Evolutionary conservation across 2,888 invertebrate species (phyloP), one percentile per base, ranked within the genome.

Genomic region (Trachelus stipa): DNA sequence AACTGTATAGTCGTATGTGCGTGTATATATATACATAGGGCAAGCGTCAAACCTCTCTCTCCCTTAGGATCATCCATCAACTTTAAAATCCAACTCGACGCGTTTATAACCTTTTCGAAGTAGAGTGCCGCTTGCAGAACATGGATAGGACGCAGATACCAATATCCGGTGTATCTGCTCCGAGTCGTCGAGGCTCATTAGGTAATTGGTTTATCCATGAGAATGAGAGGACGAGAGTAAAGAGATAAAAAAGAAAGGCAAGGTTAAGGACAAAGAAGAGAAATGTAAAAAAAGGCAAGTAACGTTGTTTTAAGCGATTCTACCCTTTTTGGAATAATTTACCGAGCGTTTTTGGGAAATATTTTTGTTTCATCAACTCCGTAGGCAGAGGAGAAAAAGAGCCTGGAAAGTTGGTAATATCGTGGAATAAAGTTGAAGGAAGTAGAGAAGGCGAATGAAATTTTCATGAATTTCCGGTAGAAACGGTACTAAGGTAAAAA

Each of bases 191-290:
- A 56, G 56, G 56, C 23, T 56, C 56, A 56, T 56, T 23, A 56
- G 56, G 56, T 56, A 23, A 56, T 56, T 23, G 15, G 23, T 56
- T 56, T 56, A 56, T 23, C 6, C 56, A 9, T 9, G 40, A 6
- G 40, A 40, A 15, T 6, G 40, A 15, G 40, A 40, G 40, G 15
- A 40, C 4, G 15, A 40, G 4, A 40, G 15, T 40, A 15, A 74
- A 75, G 79, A 79, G 68, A 74, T 77, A 31, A 76, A 79, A 75
- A 81, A 84, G 56, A 81, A 74, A 80, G 81, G 33, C 75, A 83
- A 83, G 79, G 73, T 73, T 15, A 84, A 81, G 68, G 81, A 83
- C 30, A 82, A 81, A 69, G 78, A 79, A 74, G 80, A 82, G 76
- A 81, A 71, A 73, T 81, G 83, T 34, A 76, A 74, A 69, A 83